Evolutionary conservation across 2,113 vertebrate species (phyloP).

Genomic region (Mustela lutreola): DNA sequence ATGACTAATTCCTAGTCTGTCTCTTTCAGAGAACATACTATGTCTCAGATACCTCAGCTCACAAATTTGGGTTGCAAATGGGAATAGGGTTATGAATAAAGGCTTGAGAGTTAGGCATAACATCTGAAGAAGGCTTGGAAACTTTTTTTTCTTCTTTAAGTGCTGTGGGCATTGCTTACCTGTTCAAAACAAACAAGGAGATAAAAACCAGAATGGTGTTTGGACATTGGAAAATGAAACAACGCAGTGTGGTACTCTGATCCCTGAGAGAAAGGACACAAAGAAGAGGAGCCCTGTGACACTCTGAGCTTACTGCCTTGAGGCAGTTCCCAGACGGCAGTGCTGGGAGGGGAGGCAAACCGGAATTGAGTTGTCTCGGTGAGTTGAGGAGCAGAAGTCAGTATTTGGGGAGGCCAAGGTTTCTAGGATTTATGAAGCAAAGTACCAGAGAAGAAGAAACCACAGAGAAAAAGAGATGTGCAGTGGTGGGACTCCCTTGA

Average conservation of each 20-base stretch:
- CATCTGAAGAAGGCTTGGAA: not conserved
- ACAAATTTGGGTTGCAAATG: not conserved
- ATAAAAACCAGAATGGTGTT: not conserved
- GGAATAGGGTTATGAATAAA: not conserved
- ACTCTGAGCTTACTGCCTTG: not conserved
- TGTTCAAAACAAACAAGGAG: not conserved
- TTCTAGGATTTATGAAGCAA: not conserved
- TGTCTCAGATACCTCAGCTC: not conserved
- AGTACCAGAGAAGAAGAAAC: not conserved
- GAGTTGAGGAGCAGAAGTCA: not conserved
- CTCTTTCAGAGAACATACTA: not conserved
- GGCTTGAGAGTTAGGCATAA: not conserved
- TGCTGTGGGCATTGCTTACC: not conserved
- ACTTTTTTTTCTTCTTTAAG: not conserved
- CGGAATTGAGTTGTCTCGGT: rapidly evolving
- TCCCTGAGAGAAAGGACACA: no score
- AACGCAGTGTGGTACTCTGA: rapidly evolving
- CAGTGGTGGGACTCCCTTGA: not conserved
- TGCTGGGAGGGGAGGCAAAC: not conserved
- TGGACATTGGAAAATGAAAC: not conserved
- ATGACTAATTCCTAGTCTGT: not conserved
- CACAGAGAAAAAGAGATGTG: not conserved
- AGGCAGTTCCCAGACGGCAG: not conserved
- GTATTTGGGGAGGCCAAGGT: not conserved
- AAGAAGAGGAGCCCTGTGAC: not conserved